These are phyloP conservation scores for Catocala nupta DNA, from an alignment of 2,888 invertebrate species.

Conservation along the genomic window DNA sequence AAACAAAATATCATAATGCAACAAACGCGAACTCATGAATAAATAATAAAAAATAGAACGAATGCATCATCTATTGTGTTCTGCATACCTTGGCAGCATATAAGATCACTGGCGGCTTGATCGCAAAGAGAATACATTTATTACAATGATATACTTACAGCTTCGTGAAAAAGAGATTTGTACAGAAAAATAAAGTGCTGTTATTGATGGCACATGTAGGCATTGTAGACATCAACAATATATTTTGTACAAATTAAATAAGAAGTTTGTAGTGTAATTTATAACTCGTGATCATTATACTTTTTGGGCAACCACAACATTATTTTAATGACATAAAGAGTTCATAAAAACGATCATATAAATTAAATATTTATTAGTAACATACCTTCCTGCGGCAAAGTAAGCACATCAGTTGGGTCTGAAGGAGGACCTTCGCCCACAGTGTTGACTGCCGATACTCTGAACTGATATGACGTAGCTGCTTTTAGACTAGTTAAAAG, in stretches of 20 bases:
- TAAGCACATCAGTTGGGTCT: conserved; percentile 95
- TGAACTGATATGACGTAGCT: conserved; percentile 97
- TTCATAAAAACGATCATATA: neutral
- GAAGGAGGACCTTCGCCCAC: conserved; percentile 98
- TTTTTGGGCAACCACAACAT: neutral
- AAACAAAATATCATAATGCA: conserved; percentile 22
- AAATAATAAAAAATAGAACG: conserved; percentile 37
- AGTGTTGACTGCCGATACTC: conserved; percentile 98
- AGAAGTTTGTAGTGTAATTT: neutral
- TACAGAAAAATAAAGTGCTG: conserved; percentile 25
- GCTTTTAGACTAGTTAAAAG: conserved; percentile 95
- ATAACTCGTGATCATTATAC: neutral
- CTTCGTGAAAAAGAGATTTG: conserved; percentile 1
- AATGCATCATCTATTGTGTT: conserved; percentile 44
- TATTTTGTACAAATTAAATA: too few species aligned
- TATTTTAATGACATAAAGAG: neutral
- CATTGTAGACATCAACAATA: conserved; percentile 1
- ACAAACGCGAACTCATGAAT: conserved; percentile 29
- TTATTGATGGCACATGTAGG: conserved; percentile 23
- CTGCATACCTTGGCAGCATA: conserved; percentile 87
- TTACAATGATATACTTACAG: conserved; percentile 28
- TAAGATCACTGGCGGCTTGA: conserved; percentile 85
- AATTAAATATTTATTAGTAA: neutral
- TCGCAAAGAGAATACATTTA: conserved; percentile 78
- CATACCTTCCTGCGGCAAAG: conserved; percentile 98